phyloP scores from a whole-genome alignment of 1,140 invertebrate genomes.

The Bombus picipes region DNA sequence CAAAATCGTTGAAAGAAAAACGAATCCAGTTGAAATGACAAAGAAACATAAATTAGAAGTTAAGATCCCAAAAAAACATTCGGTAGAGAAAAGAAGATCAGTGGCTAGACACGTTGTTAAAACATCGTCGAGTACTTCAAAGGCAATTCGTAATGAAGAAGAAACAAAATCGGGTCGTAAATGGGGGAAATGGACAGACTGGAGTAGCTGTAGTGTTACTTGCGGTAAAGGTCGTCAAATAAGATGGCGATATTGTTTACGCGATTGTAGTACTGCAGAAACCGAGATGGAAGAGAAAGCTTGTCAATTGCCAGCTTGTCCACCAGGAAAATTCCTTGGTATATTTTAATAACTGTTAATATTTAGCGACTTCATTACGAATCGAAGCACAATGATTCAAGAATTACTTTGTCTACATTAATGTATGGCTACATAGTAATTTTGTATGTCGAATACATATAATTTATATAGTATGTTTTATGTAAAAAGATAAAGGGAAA shows the following conservation, averaged over 20 bases:
- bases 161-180: conserved; percentile 51
- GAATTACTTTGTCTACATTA: conserved; percentile 55
- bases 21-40: neutral
- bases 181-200: conserved; percentile 84
- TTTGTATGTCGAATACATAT: conserved; percentile 23
- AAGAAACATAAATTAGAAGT: neutral
- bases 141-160: neutral
- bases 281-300: conserved; percentile 82
- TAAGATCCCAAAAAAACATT: neutral
- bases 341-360: conserved; percentile 61
- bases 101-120: conserved; percentile 15
- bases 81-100: neutral
- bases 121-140: neutral
- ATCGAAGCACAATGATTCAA: neutral
- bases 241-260: conserved; percentile 83
- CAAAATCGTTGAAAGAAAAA: conserved; percentile 7
- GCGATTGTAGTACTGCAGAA: conserved; percentile 74
- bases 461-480: conserved; percentile 20
- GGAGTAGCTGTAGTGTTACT: conserved; percentile 84
- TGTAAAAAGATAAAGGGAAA: neutral
- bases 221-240: conserved; percentile 85
- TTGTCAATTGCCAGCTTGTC: conserved; percentile 81
- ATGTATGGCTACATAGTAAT: neutral
- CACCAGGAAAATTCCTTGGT: conserved; percentile 72
- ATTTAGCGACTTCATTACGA: neutral